Percentiles rank a stretch among this genome's conserved stretches.
These are phyloP conservation scores for Mus musculus DNA, from an alignment of 2,113 vertebrate species.

Conservation along the genomic window GRCm39 chr11:41992501-41993000, in stretches of 20 bases:
- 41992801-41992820: too few relatives aligned
- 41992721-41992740: not conserved
- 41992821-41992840: not conserved
- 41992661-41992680: not conserved
- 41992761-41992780: not conserved
- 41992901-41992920: not conserved
- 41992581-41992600: not conserved
- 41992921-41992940: not conserved
- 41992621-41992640: not conserved
- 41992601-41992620: not conserved
- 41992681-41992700: not conserved
- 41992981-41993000: not conserved
- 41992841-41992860: not conserved
- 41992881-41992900: not conserved
- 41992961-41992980: not conserved
- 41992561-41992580: not conserved
- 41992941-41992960: not conserved
- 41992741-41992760: not conserved
- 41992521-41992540: not conserved
- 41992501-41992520: not conserved
- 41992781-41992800: not conserved
- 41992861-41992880: not conserved
- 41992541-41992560: too few relatives aligned
- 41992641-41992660: not conserved
- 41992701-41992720: not conserved